A percentile compares a stretch with the other conserved stretches of the same genome.
Evolutionary conservation across 2,797 vertebrate genomes (phyloP).

Genomic region (Mico argentatus): DNA sequence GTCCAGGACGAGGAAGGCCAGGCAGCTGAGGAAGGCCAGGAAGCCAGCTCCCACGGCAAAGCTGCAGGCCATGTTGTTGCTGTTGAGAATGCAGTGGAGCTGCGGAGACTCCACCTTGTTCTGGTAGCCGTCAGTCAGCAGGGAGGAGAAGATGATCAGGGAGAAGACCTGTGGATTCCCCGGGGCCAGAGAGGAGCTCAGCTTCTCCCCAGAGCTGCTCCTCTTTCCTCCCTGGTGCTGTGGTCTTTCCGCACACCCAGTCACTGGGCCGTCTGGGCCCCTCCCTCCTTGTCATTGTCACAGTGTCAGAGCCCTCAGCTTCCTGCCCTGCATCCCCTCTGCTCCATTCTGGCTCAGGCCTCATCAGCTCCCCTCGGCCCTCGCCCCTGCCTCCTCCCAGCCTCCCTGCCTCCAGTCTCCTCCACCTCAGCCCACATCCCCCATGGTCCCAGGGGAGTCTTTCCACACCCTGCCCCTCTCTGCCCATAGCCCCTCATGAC

Average conservation of each 20-base stretch:
- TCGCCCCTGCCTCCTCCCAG: neutral
- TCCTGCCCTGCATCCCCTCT: neutral
- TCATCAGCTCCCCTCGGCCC: neutral
- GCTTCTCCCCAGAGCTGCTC: rapidly evolving
- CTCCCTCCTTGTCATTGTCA: neutral
- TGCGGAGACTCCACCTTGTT: slow-evolving; percentile 70
- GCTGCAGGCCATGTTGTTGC: slow-evolving; percentile 69
- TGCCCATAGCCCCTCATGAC: neutral
- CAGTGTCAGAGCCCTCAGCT: neutral
- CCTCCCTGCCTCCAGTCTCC: neutral
- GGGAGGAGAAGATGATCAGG: slow-evolving; percentile 77
- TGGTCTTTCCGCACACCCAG: neutral
- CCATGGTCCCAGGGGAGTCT: rapidly evolving
- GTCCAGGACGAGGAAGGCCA: slow-evolving; percentile 75
- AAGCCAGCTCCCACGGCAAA: slow-evolving; percentile 70
- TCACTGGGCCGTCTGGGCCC: too few relatives aligned
- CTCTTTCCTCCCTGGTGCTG: neutral
- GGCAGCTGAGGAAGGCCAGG: slow-evolving; percentile 70
- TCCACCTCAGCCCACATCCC: rapidly evolving
- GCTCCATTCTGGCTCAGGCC: neutral
- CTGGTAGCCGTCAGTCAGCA: slow-evolving; percentile 80
- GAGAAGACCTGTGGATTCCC: slow-evolving; percentile 73
- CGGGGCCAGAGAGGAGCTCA: neutral
- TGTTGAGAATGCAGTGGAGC: slow-evolving; percentile 78
- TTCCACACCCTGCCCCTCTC: neutral